Percentiles rank a stretch among this genome's conserved stretches.
These are phyloP conservation scores for Tauraco hartlaubi DNA, from an alignment of 2,797 vertebrate genomes.

Conservation along the genomic window DNA sequence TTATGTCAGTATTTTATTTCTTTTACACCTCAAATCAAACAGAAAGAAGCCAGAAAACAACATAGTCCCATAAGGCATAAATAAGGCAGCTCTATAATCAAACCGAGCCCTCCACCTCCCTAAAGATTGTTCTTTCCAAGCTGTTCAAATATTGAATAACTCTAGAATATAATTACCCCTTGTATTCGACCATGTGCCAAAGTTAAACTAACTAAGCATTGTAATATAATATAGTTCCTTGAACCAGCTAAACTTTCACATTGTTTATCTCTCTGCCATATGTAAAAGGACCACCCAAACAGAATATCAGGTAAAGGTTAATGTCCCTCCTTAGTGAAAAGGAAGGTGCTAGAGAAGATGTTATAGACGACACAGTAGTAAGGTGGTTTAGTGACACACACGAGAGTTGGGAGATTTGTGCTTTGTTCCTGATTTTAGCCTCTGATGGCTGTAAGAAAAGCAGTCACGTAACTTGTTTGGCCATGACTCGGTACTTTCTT, in stretches of 20 bases:
- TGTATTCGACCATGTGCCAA: neutral
- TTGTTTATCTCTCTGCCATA: slow-evolving; percentile 20
- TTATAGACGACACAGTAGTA: neutral
- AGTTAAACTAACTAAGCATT: slow-evolving; percentile 39
- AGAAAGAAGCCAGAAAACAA: neutral
- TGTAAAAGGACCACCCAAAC: slow-evolving; percentile 49
- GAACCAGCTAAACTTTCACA: slow-evolving; percentile 5
- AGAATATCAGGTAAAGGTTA: neutral
- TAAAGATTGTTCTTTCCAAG: slow-evolving; percentile 18
- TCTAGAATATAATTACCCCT: slow-evolving; percentile 12
- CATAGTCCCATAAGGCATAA: neutral
- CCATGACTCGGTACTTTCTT: neutral
- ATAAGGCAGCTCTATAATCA: slow-evolving; percentile 4
- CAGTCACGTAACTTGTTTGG: neutral
- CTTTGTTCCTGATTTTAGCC: neutral
- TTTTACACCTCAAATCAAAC: neutral
- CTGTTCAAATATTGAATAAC: slow-evolving; percentile 43
- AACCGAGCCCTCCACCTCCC: neutral
- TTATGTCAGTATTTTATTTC: neutral
- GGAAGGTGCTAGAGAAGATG: neutral
- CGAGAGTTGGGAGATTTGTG: neutral
- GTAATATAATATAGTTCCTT: slow-evolving; percentile 17
- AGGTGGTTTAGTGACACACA: neutral
- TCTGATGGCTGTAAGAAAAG: neutral
- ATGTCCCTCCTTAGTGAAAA: neutral